Evolutionary conservation across 2,888 invertebrate species (phyloP), one percentile per base, ranked within the genome.

Genomic region (Leptinotarsa haldemani): DNA sequence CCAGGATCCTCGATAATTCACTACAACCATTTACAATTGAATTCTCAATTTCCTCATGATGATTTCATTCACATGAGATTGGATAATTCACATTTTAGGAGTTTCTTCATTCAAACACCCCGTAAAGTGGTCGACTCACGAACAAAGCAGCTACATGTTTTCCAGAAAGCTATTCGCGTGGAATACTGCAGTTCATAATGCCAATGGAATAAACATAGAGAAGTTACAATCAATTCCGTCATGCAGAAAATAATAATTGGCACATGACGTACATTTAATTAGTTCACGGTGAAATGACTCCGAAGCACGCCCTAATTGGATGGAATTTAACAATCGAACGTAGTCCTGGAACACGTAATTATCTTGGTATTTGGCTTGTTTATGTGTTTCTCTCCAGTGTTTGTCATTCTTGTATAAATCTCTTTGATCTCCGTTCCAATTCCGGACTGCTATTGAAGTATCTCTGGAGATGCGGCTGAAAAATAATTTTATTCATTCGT

Each of bases 161-260:
- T 30, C 40, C 30, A 61, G 61, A 40, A 40, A 30, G n/a, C 61
- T 15, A 30, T 30, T 61, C 30, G 16, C 61, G n/a, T 61, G 40
- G 61, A 56, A 56, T 2, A 16, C n/a, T 61, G 40, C 61, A 61
- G 56, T 61, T 30, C 3, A 61, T 40, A 16, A 25, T n/a, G 16
- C 15, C 40, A 61, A 25, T 30, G 61, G n/a, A 70, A 70, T 70
- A 70, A 65, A 70, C 53, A 53, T 70, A 20, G 52, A 66, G 66
- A n/a, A 74, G 69, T 69, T 70, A 73, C 70, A 77, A 77, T 77
- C 72, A 70, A 72, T 68, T 72, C 56, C 58, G 69, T 74, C 75
- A 75, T 53, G 77, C 75, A 67, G 75, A 77, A 77, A 75, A 75
- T 73, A 78, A 77, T 78, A 78, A 78, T 78, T 78, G 77, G 75